phyloP scores from a whole-genome alignment of 1,140 invertebrate species.

The Homalodisca vitripennis region DNA sequence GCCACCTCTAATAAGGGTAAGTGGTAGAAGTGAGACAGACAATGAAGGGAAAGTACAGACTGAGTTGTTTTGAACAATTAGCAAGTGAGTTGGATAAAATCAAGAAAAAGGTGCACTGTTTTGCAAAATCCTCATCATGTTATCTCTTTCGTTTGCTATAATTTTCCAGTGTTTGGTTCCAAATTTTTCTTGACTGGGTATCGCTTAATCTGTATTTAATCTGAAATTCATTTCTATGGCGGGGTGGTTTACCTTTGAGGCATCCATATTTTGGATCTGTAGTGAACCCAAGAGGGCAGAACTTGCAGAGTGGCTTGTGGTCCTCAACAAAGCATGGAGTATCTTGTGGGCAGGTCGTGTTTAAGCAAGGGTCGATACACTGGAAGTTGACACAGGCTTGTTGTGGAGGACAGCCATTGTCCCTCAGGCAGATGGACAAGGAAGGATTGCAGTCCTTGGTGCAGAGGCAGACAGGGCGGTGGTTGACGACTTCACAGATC shows the following conservation, averaged over 20 bases:
- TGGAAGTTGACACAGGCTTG: slow-evolving; percentile 84
- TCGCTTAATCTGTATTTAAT: neutral
- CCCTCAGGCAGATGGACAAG: slow-evolving; percentile 82
- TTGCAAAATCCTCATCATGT: neutral
- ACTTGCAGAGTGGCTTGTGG: slow-evolving; percentile 90
- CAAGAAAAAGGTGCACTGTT: slow-evolving; percentile 13
- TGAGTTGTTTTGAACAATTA: neutral
- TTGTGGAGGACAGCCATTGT: slow-evolving; percentile 80
- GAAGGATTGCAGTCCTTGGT: slow-evolving; percentile 81
- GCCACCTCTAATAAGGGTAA: neutral
- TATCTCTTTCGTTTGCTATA: neutral
- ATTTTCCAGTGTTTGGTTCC: no score
- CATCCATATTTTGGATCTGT: slow-evolving; percentile 88
- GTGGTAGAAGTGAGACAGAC: slow-evolving; percentile 13
- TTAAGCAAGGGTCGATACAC: slow-evolving; percentile 86
- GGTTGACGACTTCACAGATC: slow-evolving; percentile 80
- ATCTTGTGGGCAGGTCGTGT: slow-evolving; percentile 72
- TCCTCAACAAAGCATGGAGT: slow-evolving; percentile 88
- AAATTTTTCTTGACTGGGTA: neutral
- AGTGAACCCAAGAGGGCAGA: slow-evolving; percentile 87
- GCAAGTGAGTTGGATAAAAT: neutral
- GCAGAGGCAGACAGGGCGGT: slow-evolving; percentile 82
- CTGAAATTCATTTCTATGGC: neutral
- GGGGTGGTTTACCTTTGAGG: slow-evolving; percentile 82
- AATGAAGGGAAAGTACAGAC: slow-evolving; percentile 7